Evolutionary conservation across 2,888 invertebrate genomes (phyloP), one percentile per base, ranked within the genome.

Genomic region (Diarsia dahlii): DNA sequence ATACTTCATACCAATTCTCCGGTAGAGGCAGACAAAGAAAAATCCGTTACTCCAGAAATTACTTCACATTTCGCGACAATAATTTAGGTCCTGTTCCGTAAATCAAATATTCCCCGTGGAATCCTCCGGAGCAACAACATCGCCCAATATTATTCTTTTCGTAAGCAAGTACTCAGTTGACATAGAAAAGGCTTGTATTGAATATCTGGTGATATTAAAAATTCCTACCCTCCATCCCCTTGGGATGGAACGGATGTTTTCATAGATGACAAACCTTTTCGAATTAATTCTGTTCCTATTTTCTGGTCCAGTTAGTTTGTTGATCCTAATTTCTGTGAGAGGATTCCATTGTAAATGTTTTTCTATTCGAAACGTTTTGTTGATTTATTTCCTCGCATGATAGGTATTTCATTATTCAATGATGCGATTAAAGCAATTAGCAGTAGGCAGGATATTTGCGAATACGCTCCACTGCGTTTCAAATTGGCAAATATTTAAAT

Each of bases 161-260:
- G 76, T 76, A 84, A 82, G 80, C 78, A 81, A 83, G 84, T 77
- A 87, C 80, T 84, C 79, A 89, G 90, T 91, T 91, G 91, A 91
- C 90, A 89, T 87, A 91, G 85, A 89, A 88, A 87, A 88, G 87
- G 88, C 84, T 89, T 90, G 90, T 92, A 92, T 91, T 89, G 90
- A 89, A 90, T 91, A 91, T 91, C 89, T 86, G 84, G 81, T 88
- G 89, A 92, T 94, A 94, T 94, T 94, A 94, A 94, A 94, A 94
- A 94, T 94, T 94, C 94, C 91, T 90, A 84, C 88, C 89, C 84
- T 80, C 82, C 76, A 77, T 80, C 72, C 81, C 70, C 75, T 83
- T 74, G 83, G 78, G 79, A 80, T 84, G 74, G 58, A 74, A 78
- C 64, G 79, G 72, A 87, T 85, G 82, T 85, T 87, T 87, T 85